Evolutionary conservation across 2,888 invertebrate genomes (phyloP).

Genomic region (Electrophaes corylata): DNA sequence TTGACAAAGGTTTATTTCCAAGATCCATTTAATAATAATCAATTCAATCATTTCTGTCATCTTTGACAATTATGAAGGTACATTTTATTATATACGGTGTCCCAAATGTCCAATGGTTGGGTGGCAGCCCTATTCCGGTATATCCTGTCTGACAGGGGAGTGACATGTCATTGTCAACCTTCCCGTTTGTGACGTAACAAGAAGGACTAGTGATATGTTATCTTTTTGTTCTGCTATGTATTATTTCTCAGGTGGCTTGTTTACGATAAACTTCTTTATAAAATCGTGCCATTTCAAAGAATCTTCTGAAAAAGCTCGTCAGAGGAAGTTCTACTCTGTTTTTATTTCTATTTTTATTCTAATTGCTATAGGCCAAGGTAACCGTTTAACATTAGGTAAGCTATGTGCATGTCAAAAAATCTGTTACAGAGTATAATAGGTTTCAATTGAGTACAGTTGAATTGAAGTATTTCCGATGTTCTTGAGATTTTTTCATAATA

Average conservation of each 20-base stretch:
- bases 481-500: too few relatives aligned
- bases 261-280: too few relatives aligned
- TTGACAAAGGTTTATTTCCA: neutral
- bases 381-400: too few relatives aligned
- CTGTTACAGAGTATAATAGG: too few relatives aligned
- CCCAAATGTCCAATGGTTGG: neutral
- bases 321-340: too few relatives aligned
- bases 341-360: too few relatives aligned
- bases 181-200: neutral
- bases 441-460: too few relatives aligned
- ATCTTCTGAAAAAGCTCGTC: too few relatives aligned
- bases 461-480: too few relatives aligned
- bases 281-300: too few relatives aligned
- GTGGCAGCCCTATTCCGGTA: conserved; percentile 3
- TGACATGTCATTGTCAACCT: conserved; percentile 10
- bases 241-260: neutral
- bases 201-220: neutral
- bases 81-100: neutral
- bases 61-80: neutral
- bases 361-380: too few relatives aligned
- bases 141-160: conserved; percentile 10
- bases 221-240: neutral
- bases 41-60: neutral
- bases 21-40: neutral
- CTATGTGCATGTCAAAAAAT: too few relatives aligned